phyloP scores from a whole-genome alignment of 2,113 vertebrate genomes.

The Grantiella picta region DNA sequence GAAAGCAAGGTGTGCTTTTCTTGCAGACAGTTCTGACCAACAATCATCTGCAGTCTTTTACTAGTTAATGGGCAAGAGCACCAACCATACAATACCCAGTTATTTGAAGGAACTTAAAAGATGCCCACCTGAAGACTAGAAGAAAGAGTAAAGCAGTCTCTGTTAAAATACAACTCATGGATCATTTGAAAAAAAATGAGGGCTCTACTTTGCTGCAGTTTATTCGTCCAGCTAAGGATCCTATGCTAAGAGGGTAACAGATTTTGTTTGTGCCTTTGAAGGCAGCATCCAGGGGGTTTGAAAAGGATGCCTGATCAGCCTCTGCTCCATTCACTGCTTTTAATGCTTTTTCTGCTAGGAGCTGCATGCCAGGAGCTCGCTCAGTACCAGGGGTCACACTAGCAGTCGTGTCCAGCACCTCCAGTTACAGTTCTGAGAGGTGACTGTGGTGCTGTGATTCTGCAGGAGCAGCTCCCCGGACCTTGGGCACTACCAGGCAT shows the following conservation, averaged over 20 bases:
- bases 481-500: fast-evolving
- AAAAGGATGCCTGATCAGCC: neutral
- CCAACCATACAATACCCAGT: neutral
- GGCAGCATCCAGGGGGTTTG: neutral
- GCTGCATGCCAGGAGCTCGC: neutral
- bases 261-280: neutral
- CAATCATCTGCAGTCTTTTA: neutral
- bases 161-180: neutral
- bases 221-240: neutral
- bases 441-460: fast-evolving
- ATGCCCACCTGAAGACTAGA: neutral
- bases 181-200: neutral
- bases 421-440: neutral
- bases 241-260: neutral
- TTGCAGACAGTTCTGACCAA: neutral
- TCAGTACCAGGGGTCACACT: neutral
- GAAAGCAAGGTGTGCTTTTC: neutral
- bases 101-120: neutral
- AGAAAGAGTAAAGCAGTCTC: neutral
- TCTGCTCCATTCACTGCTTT: neutral
- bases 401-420: fast-evolving
- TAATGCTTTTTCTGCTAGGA: neutral
- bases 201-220: neutral
- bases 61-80: neutral
- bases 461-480: neutral